Evolutionary conservation across 2,888 invertebrate species (phyloP).

Genomic region (Hyppa rectilinea): DNA sequence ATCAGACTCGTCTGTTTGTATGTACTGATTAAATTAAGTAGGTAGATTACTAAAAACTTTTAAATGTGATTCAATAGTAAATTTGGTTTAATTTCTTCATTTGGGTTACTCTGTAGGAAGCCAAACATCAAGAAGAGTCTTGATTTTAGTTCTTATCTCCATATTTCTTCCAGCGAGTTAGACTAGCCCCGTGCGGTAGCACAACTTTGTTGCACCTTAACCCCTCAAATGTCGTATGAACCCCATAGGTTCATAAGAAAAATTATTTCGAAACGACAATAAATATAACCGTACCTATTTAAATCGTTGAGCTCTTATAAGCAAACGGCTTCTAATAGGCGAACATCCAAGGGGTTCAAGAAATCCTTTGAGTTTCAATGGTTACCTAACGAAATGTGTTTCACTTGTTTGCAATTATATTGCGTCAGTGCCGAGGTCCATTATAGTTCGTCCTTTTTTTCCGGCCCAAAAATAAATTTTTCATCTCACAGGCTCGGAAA

Average conservation of each 20-base stretch:
- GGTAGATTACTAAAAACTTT: conserved; percentile 6
- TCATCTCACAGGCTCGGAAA: no score
- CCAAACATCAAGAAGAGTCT: neutral
- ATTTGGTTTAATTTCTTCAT: conserved; percentile 2
- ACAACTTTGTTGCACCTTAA: neutral
- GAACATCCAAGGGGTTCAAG: no score
- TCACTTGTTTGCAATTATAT: no score
- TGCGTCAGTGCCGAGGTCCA: neutral
- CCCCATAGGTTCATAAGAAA: no score
- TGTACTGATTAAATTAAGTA: neutral
- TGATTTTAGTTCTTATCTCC: no score
- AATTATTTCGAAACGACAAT: no score
- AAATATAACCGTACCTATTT: no score
- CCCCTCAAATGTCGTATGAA: no score
- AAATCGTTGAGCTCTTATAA: no score
- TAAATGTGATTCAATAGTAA: neutral
- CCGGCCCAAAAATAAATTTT: no score
- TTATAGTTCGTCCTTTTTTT: neutral
- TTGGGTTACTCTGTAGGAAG: conserved; percentile 1
- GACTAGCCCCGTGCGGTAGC: neutral
- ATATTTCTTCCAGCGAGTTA: no score
- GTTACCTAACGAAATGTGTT: neutral
- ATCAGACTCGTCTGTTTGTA: conserved; percentile 12
- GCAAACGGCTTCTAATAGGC: no score
- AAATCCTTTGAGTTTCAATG: neutral